Evolutionary conservation across 92 coral and sea anemone genomes (phyloP).

Genomic region (Pocillopora meandrina): DNA sequence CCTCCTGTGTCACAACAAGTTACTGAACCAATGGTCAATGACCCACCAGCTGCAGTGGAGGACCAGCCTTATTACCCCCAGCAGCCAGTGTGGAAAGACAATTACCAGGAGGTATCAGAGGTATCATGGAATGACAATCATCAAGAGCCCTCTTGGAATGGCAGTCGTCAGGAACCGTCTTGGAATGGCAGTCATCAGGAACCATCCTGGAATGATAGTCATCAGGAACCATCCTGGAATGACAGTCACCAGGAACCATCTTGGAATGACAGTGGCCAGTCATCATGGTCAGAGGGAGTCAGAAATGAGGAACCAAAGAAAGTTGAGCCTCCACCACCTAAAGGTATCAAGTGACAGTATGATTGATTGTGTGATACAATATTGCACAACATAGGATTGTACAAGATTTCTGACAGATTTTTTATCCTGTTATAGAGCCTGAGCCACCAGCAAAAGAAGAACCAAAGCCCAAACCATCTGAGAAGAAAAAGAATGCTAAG

Average conservation of each 20-base stretch:
- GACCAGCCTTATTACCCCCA: not conserved
- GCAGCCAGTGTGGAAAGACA: not conserved
- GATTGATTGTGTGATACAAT: not conserved
- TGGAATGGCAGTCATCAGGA: not conserved
- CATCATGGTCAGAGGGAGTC: slow-evolving; percentile 14
- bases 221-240: slow-evolving; percentile 5
- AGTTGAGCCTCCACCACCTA: slow-evolving; percentile 23
- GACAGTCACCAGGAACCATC: not conserved
- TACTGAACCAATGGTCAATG: slow-evolving; percentile 7
- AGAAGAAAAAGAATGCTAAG: slow-evolving; percentile 23
- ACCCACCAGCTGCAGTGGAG: slow-evolving; percentile 1
- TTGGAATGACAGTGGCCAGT: not conserved
- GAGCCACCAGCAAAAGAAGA: slow-evolving; percentile 28
- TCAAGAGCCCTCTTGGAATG: not conserved
- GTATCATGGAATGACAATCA: not conserved
- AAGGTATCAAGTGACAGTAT: not conserved
- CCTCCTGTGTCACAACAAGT: slow-evolving; percentile 26
- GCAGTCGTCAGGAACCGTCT: not conserved
- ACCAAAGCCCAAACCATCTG: slow-evolving; percentile 20
- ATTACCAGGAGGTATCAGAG: not conserved
- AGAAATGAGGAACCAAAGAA: slow-evolving; percentile 5
- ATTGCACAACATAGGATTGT: too few species aligned
- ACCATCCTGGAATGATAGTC: not conserved
- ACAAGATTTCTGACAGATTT: not conserved
- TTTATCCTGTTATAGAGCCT: slow-evolving; percentile 7